Evolutionary conservation across 2,797 vertebrate genomes (phyloP), one percentile per base, ranked within the genome.

Genomic region (Helarctos malayanus): DNA sequence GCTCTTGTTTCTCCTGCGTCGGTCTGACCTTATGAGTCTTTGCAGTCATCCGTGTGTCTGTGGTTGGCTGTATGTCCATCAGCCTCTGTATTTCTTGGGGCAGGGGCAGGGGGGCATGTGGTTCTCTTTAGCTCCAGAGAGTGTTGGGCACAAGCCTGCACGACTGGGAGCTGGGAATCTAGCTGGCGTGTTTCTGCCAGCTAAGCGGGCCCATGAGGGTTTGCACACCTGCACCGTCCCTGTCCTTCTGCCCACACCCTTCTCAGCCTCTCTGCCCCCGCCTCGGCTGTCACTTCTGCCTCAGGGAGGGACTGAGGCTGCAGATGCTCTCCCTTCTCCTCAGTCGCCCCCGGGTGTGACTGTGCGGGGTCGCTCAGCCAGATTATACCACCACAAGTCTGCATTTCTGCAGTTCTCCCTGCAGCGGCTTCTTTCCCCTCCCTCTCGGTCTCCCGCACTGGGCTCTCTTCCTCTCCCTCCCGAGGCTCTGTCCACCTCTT

Each of bases 401-500:
- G 73, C 9, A 14, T 35, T 23, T 38, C 79, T 54, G 75, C 15
- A 23, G 73, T 15, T 54, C 45, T 89, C 49, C 79, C 82, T 75
- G 63, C 75, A 7, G 83, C 19, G 49, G 18, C 59, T 52, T 73
- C 1, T 3, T 27, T 27, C 49, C 45, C 38, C 52, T 56, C n/a
- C 71, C 49, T 73, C 85, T 29, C 7, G 0, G 19, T 27, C 93
- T 95, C 75, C 92, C 12, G 0, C 21, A 4, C 14, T 27, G 47
- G 59, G 83, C 79, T 93, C 76, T 57, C 65, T 71, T 81, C 47
- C 16, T 13, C 57, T 65, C 52, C 56, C 78, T 79, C 35, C 7
- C 3, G 2, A 85, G 76, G 84, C 68, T 80, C 82, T 18, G 89
- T 63, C 86, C 75, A 73, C 90, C 92, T 84, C 83, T 49, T 27